Evolutionary conservation across 2,888 invertebrate genomes (phyloP).

Genomic region (Amaurobius ferox): DNA sequence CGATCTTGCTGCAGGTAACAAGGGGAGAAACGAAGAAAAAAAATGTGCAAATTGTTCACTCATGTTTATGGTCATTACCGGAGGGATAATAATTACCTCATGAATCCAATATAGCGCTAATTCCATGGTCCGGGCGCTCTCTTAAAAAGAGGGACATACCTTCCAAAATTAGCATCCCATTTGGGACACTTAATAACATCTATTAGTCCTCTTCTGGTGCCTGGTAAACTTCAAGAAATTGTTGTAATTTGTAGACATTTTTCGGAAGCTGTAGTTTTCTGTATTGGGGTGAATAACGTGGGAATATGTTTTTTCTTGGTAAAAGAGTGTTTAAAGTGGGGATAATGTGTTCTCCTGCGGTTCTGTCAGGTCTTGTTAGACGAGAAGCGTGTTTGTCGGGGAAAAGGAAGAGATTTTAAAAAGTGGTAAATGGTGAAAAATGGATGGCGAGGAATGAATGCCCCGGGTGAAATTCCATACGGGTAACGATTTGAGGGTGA

Average conservation of each 20-base stretch:
- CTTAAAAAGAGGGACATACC: slow-evolving; percentile 34
- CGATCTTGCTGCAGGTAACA: slow-evolving; percentile 49
- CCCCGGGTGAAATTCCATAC: too few species aligned
- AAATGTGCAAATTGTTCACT: slow-evolving; percentile 55
- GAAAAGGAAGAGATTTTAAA: background rate
- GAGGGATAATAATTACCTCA: slow-evolving; percentile 45
- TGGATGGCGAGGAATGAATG: too few species aligned
- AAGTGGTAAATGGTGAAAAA: too few species aligned
- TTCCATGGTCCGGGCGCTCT: background rate
- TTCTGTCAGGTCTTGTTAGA: background rate
- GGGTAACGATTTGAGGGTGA: too few species aligned
- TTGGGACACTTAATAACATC: slow-evolving; percentile 53
- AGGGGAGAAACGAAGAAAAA: slow-evolving; percentile 24
- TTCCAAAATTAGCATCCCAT: slow-evolving; percentile 36
- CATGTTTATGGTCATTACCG: slow-evolving; percentile 66
- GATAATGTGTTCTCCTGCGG: background rate
- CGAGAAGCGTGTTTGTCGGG: background rate
- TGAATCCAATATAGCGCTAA: slow-evolving; percentile 26
- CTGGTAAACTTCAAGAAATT: slow-evolving; percentile 25
- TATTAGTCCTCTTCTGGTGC: slow-evolving; percentile 25
- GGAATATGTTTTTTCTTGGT: slow-evolving; percentile 11
- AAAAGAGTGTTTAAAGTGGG: background rate
- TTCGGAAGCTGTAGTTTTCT: slow-evolving; percentile 47
- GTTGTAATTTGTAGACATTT: slow-evolving; percentile 50
- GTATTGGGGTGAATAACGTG: slow-evolving; percentile 12